A percentile compares a stretch with the other conserved stretches of the same genome.
Conservation (phyloP, 2,797 vertebrate species). For the Coregonus ussuriensis region DNA sequence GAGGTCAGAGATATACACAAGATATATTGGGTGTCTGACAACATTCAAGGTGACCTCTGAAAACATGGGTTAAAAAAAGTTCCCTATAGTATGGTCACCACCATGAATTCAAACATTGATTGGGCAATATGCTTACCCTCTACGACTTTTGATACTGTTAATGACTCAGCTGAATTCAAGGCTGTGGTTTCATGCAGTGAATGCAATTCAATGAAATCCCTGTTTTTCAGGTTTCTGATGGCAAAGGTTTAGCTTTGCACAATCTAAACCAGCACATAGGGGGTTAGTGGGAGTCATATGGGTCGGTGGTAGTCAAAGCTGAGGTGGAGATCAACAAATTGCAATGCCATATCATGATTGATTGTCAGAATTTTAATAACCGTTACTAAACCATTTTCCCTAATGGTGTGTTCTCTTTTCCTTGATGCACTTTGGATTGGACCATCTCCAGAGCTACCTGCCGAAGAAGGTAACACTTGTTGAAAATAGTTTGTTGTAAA, state of each 20-base stretch:
- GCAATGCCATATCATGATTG: neutral
- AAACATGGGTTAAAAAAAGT: neutral
- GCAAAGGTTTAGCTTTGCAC: no score
- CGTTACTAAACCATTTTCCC: neutral
- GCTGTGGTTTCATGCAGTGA: neutral
- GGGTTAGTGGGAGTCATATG: neutral
- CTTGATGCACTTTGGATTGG: constrained; percentile 58
- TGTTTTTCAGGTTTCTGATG: neutral
- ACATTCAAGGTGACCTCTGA: constrained; percentile 22
- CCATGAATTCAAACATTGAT: neutral
- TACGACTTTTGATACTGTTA: neutral
- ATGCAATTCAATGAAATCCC: neutral
- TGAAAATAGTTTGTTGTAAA: neutral
- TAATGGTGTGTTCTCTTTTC: constrained; percentile 19
- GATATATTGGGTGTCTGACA: neutral
- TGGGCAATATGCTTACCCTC: neutral
- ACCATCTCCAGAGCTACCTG: constrained; percentile 86
- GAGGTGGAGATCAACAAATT: neutral
- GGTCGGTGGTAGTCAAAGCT: neutral
- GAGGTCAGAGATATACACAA: no score
- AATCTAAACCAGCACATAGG: neutral
- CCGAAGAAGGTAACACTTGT: constrained; percentile 89
- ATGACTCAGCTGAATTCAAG: neutral
- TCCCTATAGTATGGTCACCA: neutral
- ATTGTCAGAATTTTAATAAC: neutral